These are phyloP conservation scores for Chelon labrosus DNA, from an alignment of 2,797 vertebrate genomes.

Conservation along the genomic window DNA sequence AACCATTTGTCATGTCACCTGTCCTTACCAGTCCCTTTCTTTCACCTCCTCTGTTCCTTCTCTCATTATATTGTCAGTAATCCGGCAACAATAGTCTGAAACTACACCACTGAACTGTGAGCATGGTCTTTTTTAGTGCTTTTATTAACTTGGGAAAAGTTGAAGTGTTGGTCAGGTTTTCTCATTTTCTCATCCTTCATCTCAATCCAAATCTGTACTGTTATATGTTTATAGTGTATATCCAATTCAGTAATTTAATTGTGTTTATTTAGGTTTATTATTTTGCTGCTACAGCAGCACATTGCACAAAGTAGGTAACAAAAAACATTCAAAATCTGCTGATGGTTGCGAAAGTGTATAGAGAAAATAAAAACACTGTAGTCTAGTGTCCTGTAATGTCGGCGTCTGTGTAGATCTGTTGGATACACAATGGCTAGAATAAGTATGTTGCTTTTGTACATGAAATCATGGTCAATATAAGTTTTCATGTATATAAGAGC, in stretches of 20 bases:
- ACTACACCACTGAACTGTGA: not conserved
- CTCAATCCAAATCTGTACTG: no score
- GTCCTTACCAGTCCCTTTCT: constrained; percentile 6
- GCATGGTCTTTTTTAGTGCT: not conserved
- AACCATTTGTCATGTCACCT: constrained; percentile 22
- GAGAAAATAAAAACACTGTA: not conserved
- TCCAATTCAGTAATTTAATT: no score
- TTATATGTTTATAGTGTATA: not conserved
- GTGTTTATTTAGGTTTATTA: no score
- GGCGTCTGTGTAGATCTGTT: not conserved
- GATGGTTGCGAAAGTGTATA: no score
- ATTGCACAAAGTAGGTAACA: not conserved
- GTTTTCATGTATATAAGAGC: no score
- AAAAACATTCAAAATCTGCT: no score
- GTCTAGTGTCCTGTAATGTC: not conserved
- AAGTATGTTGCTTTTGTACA: no score
- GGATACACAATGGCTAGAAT: no score
- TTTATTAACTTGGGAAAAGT: not conserved
- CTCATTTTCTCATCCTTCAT: not conserved
- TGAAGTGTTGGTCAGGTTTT: not conserved
- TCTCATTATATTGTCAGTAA: constrained; percentile 31
- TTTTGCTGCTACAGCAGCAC: no score
- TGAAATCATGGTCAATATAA: no score
- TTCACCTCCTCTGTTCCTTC: constrained; percentile 9
- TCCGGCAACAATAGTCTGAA: constrained; percentile 12